Evolutionary conservation across 2,888 invertebrate species (phyloP), one percentile per base, ranked within the genome.

Genomic region (Drosophila hawaiiensis): DNA sequence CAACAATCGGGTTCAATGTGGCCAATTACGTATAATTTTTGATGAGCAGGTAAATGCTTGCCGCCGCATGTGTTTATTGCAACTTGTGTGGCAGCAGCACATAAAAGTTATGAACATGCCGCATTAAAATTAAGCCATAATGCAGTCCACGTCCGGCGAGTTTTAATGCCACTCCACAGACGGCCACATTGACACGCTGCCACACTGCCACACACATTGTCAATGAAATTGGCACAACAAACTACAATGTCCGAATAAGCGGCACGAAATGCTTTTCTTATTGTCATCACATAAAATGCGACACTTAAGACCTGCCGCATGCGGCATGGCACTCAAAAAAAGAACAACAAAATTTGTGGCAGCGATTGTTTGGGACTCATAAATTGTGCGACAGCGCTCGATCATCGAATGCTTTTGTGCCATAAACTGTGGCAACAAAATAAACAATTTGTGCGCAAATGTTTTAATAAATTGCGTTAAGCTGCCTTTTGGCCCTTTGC

Each of bases 61-160:
- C 39, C 37, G 37, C 28, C 68, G 33, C 56, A 54, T 47, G 70
- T 83, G 73, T 66, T 75, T 76, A 81, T 76, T 56, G 55, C 81
- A 64, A 55, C 60, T 78, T 75, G 78, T 73, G 65, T 7, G 10
- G n/a, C 35, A 33, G 68, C 75, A 83, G 74, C 76, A 75, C 86
- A 77, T 86, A 80, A 87, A 82, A 61, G 73, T 80, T 88, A 78
- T 82, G 85, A 78, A 78, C 73, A 82, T 67, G 74, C 59, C 69
- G 76, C 77, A 76, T 84, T 76, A 84, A 89, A 87, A 87, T 89
- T 84, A 89, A 82, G 90, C 77, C 83, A 83, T 87, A 89, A 89
- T 87, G 88, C 83, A 78, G 81, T 78, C 52, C 37, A 47, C 49
- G n/a, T 67, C 37, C 47, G 41, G 63, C 65, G 22, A 19, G 41